phyloP scores from a whole-genome alignment of 2,113 vertebrate genomes.

The Rhinichthys klamathensis region DNA sequence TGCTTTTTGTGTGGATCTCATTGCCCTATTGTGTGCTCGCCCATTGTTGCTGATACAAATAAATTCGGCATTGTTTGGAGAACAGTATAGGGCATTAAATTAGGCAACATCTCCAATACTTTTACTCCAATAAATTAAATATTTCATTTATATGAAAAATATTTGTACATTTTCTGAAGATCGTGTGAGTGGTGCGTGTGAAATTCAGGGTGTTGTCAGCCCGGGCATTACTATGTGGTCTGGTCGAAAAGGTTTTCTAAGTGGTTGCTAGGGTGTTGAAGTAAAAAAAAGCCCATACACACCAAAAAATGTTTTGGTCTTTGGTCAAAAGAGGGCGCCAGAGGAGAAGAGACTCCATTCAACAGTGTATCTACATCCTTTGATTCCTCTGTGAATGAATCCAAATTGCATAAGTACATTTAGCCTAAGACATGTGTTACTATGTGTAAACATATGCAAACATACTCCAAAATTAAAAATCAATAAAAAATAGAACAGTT shows the following conservation, averaged over 20 bases:
- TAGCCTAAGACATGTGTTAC: neutral
- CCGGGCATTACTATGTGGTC: neutral
- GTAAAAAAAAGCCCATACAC: neutral
- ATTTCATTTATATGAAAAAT: too few species aligned
- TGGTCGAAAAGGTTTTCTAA: neutral
- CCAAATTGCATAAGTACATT: neutral
- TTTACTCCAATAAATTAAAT: too few species aligned
- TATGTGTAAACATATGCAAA: neutral
- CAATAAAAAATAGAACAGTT: neutral
- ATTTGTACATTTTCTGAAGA: neutral
- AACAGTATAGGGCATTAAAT: neutral
- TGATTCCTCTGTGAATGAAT: neutral
- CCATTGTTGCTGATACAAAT: neutral
- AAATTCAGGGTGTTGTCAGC: neutral
- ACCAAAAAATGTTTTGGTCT: too few species aligned
- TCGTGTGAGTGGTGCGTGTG: neutral
- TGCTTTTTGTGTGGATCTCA: neutral
- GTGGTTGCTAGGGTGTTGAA: neutral
- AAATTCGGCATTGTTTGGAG: neutral
- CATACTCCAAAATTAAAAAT: too few species aligned
- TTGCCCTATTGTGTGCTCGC: neutral
- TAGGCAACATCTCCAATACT: neutral
- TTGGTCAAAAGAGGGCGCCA: neutral
- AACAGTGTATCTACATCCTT: neutral
- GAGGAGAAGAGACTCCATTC: neutral